phyloP scores from a whole-genome alignment of 2,113 vertebrate genomes.

The Eulemur rufifrons region DNA sequence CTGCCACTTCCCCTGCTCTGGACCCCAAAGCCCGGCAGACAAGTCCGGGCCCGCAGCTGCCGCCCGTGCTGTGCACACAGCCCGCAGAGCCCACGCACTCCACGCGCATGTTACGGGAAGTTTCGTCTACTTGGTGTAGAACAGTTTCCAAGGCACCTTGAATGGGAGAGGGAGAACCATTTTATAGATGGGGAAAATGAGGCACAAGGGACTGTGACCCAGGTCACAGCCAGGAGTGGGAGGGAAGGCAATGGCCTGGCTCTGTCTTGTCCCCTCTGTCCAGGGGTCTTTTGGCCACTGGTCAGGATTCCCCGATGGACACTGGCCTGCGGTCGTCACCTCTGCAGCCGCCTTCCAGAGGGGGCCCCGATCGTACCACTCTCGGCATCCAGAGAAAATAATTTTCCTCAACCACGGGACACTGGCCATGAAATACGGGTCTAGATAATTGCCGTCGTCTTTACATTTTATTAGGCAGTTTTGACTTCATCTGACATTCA shows the following conservation, averaged over 20 bases:
- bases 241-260: neutral
- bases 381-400: neutral
- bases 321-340: accelerated
- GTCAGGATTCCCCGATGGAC: accelerated
- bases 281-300: accelerated
- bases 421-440: too few species aligned
- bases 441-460: accelerated
- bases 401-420: neutral
- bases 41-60: neutral
- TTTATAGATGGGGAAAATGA: neutral
- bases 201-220: neutral
- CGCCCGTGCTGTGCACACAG: neutral
- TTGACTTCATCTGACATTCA: too few species aligned
- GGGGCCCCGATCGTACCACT: neutral
- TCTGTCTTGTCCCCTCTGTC: too few species aligned
- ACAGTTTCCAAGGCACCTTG: neutral
- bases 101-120: neutral
- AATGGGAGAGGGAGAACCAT: neutral
- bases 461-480: too few species aligned
- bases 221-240: too few species aligned
- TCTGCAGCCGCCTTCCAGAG: too few species aligned
- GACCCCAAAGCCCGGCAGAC: neutral
- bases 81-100: accelerated
- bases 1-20: neutral
- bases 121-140: neutral